phyloP scores from a whole-genome alignment of 1,140 invertebrate genomes.

The Microplitis mediator region DNA sequence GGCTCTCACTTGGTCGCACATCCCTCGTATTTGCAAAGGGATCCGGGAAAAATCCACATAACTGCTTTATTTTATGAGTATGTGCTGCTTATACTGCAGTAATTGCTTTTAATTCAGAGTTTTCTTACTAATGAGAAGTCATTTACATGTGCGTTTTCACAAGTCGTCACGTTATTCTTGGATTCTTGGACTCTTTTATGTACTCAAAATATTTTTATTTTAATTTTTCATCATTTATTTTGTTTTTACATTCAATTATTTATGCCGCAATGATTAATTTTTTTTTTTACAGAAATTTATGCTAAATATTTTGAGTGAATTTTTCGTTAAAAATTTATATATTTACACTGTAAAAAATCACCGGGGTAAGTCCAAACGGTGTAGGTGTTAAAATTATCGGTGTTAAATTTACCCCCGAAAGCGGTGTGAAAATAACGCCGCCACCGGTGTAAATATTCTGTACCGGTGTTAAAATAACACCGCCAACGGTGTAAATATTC shows the following conservation, averaged over 20 bases:
- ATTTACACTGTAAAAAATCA: too few relatives aligned
- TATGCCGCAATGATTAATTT: slow-evolving; percentile 1
- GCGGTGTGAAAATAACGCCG: too few relatives aligned
- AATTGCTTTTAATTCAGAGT: too few relatives aligned
- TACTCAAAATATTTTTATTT: background rate
- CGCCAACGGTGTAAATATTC: too few relatives aligned
- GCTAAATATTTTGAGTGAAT: background rate
- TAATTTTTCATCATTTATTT: background rate
- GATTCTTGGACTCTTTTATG: slow-evolving; percentile 38
- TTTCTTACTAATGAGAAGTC: slow-evolving; percentile 34
- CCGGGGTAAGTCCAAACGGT: too few relatives aligned
- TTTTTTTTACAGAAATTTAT: background rate
- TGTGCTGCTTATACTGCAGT: background rate
- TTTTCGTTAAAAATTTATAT: too few relatives aligned
- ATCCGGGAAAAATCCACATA: background rate
- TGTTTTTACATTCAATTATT: background rate
- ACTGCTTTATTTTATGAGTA: background rate
- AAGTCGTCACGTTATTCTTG: slow-evolving; percentile 30
- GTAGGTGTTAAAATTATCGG: too few relatives aligned
- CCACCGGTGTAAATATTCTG: too few relatives aligned
- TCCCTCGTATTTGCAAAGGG: background rate
- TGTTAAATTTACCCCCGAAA: too few relatives aligned
- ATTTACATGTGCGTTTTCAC: slow-evolving; percentile 37
- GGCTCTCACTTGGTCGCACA: background rate
- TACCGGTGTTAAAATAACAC: too few relatives aligned